These are phyloP conservation scores for Pocillopora grandis DNA, from an alignment of 92 coral and sea anemone genomes.

Conservation along the genomic window DNA sequence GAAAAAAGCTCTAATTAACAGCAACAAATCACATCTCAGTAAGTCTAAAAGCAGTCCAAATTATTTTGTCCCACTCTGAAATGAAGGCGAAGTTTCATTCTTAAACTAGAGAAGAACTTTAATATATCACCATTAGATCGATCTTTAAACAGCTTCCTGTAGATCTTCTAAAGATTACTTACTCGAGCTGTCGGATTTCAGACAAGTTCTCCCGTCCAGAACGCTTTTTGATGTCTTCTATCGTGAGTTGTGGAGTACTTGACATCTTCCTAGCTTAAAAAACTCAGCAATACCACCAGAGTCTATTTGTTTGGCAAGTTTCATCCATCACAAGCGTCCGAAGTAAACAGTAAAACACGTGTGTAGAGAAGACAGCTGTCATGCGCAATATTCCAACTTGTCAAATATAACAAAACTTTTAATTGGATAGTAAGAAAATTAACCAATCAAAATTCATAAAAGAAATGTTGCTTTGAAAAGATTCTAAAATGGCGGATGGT, in stretches of 20 bases:
- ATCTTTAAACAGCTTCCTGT: neutral
- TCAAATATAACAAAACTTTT: neutral
- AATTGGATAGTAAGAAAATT: conserved; percentile 41
- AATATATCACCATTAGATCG: neutral
- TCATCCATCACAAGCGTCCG: conserved; percentile 5
- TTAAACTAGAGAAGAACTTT: neutral
- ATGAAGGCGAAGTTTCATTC: neutral
- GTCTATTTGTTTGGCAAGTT: neutral
- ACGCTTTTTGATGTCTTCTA: conserved; percentile 69
- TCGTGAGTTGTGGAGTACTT: conserved; percentile 53
- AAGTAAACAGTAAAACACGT: conserved; percentile 79
- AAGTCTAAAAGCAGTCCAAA: too few relatives aligned
- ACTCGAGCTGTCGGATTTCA: conserved; percentile 78
- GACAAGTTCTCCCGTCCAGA: conserved; percentile 70
- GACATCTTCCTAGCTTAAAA: conserved; percentile 48
- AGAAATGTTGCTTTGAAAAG: conserved; percentile 16
- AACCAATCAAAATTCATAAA: conserved; percentile 43
- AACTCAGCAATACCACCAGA: conserved; percentile 2
- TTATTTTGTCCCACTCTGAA: neutral
- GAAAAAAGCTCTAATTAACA: neutral
- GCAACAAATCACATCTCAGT: neutral
- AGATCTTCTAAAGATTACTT: conserved; percentile 12
- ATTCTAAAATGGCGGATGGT: conserved; percentile 74
- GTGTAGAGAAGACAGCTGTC: conserved; percentile 47
- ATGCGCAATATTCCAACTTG: conserved; percentile 46